Percentiles rank a stretch among this genome's conserved stretches.
Evolutionary conservation across 2,888 invertebrate genomes (phyloP).

Genomic region (Andrena praecox): DNA sequence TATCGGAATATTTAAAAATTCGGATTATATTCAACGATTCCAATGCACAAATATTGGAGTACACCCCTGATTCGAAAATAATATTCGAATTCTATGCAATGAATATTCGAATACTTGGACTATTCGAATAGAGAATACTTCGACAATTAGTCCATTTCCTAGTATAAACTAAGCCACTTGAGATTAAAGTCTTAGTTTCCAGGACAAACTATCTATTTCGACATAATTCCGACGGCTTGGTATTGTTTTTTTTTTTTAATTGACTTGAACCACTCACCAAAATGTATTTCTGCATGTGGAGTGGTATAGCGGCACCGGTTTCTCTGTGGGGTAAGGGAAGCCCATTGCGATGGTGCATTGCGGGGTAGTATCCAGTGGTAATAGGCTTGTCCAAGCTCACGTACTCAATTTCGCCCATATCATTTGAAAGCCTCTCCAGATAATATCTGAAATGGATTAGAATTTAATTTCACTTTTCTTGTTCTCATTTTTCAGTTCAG

Average conservation of each 20-base stretch:
- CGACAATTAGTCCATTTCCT: no score
- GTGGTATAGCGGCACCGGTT: slow-evolving; percentile 64
- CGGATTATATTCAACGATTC: no score
- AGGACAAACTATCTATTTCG: no score
- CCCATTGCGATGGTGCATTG: slow-evolving; percentile 88
- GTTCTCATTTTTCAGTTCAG: neutral
- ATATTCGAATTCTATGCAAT: no score
- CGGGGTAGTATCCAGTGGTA: slow-evolving; percentile 87
- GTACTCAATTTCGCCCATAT: slow-evolving; percentile 87
- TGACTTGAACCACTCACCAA: slow-evolving; percentile 55
- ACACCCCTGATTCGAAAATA: no score
- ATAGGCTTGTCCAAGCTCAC: slow-evolving; percentile 86
- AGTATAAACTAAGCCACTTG: no score
- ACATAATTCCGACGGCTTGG: neutral
- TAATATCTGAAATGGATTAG: slow-evolving; percentile 85
- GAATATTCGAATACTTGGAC: no score
- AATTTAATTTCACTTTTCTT: neutral
- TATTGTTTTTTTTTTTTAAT: neutral
- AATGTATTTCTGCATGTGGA: slow-evolving; percentile 65
- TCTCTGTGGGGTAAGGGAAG: slow-evolving; percentile 85
- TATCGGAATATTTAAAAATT: no score
- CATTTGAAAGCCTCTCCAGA: slow-evolving; percentile 89
- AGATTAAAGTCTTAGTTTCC: no score
- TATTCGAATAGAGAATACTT: no score
- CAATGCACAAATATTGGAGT: no score